Evolutionary conservation across 2,797 vertebrate species (phyloP).

Genomic region (Acestrorhynchus altus): DNA sequence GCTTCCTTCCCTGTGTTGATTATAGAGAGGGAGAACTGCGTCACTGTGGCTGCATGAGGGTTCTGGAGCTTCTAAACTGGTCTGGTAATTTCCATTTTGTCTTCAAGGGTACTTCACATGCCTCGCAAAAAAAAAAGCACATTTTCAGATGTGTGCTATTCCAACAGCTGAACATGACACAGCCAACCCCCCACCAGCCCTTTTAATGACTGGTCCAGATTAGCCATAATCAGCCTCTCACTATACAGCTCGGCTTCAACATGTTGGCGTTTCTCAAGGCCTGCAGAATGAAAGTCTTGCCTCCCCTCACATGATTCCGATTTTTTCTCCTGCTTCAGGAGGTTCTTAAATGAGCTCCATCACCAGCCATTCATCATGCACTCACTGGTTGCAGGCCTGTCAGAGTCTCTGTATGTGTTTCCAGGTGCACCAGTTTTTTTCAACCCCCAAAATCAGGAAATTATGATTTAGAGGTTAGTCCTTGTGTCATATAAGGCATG

Average conservation of each 20-base stretch:
- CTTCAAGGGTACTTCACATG: slow-evolving; percentile 12
- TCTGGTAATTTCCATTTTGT: slow-evolving; percentile 43
- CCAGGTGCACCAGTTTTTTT: slow-evolving; percentile 72
- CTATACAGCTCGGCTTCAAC: slow-evolving; percentile 62
- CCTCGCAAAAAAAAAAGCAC: slow-evolving; percentile 21
- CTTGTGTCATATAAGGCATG: slow-evolving; percentile 65
- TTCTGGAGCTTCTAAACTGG: slow-evolving; percentile 56
- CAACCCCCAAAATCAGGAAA: slow-evolving; percentile 71
- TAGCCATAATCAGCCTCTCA: slow-evolving; percentile 58
- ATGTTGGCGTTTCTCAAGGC: slow-evolving; percentile 68
- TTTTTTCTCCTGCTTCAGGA: slow-evolving; percentile 39
- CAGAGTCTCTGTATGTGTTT: slow-evolving; percentile 62
- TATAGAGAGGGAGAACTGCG: slow-evolving; percentile 49
- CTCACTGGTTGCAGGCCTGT: slow-evolving; percentile 67
- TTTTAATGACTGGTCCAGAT: slow-evolving; percentile 56
- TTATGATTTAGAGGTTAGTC: slow-evolving; percentile 70
- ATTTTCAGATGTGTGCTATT: slow-evolving; percentile 51
- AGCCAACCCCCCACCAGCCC: slow-evolving; percentile 16
- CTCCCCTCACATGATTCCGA: slow-evolving; percentile 63
- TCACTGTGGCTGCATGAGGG: slow-evolving; percentile 40
- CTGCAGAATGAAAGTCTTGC: slow-evolving; percentile 59
- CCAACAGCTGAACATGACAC: slow-evolving; percentile 63
- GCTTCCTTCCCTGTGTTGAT: slow-evolving; percentile 66
- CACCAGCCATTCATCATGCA: slow-evolving; percentile 75
- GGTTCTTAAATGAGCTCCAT: slow-evolving; percentile 74